Evolutionary conservation across 2,797 vertebrate genomes (phyloP), one percentile per base, ranked within the genome.

Genomic region (Oryzias sinensis): DNA sequence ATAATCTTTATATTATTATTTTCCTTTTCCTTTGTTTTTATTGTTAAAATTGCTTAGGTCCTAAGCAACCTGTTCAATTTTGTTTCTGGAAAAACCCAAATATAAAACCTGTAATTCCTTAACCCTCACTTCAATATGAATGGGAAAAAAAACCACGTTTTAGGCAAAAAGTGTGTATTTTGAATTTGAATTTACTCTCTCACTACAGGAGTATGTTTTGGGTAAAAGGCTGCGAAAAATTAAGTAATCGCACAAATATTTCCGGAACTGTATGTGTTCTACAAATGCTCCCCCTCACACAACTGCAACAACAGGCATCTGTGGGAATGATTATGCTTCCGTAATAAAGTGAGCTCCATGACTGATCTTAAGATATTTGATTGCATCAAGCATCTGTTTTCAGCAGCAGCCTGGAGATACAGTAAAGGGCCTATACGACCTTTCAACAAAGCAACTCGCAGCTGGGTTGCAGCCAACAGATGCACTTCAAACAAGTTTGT

Each of bases 251-350:
- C 33, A 8, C 24, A 49, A 33, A 49, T 13, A 49, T 62, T 54
- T 54, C 45, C 52, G 64, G 65, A 69, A 49, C 54, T 59, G 49
- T 24, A 22, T 63, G 60, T 69, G 72, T 82, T 75, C 85, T 81
- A 83, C 76, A 77, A 54, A 68, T 72, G 69, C 61, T 77, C 68
- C 69, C 54, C 55, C 58, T 37, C 63, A 48, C 64, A 72, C 58
- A 69, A 59, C 65, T 76, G 69, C 59, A 56, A 56, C 75, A 66
- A 76, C 62, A 68, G 70, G 62, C 77, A 81, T 88, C 87, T 90
- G 89, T 52, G 46, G 73, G 90, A 88, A 61, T 64, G 27, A 79
- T 90, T 65, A 76, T 20, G 41, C 37, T 29, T 13, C 43, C 46
- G 75, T 57, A 77, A 65, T 72, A 62, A 73, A 86, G 72, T 24